Base-by-base conservation (phyloP, 2,888 invertebrate species). In the Xanthostigma xanthostigma region DNA sequence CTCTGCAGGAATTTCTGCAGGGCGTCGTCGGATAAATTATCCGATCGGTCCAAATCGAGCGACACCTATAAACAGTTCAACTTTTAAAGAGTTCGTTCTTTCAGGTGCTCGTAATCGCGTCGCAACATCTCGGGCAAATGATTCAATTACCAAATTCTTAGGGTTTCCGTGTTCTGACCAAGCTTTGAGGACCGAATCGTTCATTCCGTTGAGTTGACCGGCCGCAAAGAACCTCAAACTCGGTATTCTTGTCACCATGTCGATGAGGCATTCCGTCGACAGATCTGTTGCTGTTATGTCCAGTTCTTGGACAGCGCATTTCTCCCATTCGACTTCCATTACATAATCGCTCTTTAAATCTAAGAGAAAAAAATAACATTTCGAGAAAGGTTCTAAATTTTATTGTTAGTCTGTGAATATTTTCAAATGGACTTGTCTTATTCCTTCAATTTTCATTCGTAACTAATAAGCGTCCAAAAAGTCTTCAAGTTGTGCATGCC, bases 271-370 rank as follows among this genome's bases (percentile, higher is more conserved):
- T 62, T 97, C 96, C 0, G 92, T 82, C 2, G 89, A 87, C 50
- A 99, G 69, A 67, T 99, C 97, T 0, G 97, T 98, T 2, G 93
- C 98, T 0, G 95, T 93, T 49, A 99, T 85, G 61, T 99, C 98
- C 56, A 99, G 64, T 68, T 99, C 98, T 64, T 88, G 89, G 49
- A 99, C 68, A 0, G 83, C 81, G 2, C 92, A 88, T 66, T 95
- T 93, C 66, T 98, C 96, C 98, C 98, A 99, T 61, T 97, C 96
- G 9, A 95, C 95, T 62, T 86, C 85, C 84, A 90, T 88, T 51
- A 99, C 84, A 65, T 88, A 79, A 57, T 94, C 91, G 56, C 92
- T 92, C 62, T 87, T 85, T 9, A 98, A 74, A 64, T 81, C 93
- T 92, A 63, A 33, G 64, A 64, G 49, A 48, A 27, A 6, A 27